A percentile compares a stretch with the other conserved stretches of the same genome.
Evolutionary conservation across 1,140 invertebrate genomes (phyloP).

Genomic region (Steinernema feltiae): DNA sequence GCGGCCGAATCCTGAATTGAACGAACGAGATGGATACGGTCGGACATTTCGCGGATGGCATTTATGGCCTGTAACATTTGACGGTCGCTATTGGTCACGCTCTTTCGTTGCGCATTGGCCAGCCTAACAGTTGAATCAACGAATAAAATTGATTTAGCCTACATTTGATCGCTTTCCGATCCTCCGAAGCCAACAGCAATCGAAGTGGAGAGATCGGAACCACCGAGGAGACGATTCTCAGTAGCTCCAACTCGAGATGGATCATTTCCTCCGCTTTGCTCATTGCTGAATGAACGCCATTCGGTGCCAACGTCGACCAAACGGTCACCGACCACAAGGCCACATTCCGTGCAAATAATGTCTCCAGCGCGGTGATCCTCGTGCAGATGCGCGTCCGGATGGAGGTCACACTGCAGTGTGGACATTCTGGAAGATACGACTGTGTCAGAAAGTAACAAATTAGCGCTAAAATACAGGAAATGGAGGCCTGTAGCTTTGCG

Average conservation of each 20-base stretch:
- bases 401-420: conserved; percentile 58
- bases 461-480: too few species aligned
- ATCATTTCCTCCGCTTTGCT: conserved; percentile 81
- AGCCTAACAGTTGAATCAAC: conserved; percentile 40
- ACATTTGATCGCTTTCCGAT: conserved; percentile 61
- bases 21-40: conserved; percentile 89
- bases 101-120: conserved; percentile 54
- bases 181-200: conserved; percentile 84
- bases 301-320: conserved; percentile 99
- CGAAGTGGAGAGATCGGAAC: conserved; percentile 90
- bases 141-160: conserved; percentile 62
- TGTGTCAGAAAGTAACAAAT: too few species aligned
- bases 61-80: conserved; percentile 87
- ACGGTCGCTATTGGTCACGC: conserved; percentile 66
- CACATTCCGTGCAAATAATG: conserved; percentile 97
- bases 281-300: conserved; percentile 99
- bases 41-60: conserved; percentile 94
- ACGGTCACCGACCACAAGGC: conserved; percentile 93
- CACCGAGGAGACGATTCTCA: conserved; percentile 84
- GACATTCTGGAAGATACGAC: background rate
- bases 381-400: conserved; percentile 88
- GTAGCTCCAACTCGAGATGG: conserved; percentile 90
- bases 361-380: conserved; percentile 98
- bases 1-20: conserved; percentile 91
- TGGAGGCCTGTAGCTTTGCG: too few species aligned